Percentiles rank a stretch among this genome's conserved stretches.
Conservation (phyloP, 2,113 vertebrate species). For the Paracanthobrama guichenoti region DNA sequence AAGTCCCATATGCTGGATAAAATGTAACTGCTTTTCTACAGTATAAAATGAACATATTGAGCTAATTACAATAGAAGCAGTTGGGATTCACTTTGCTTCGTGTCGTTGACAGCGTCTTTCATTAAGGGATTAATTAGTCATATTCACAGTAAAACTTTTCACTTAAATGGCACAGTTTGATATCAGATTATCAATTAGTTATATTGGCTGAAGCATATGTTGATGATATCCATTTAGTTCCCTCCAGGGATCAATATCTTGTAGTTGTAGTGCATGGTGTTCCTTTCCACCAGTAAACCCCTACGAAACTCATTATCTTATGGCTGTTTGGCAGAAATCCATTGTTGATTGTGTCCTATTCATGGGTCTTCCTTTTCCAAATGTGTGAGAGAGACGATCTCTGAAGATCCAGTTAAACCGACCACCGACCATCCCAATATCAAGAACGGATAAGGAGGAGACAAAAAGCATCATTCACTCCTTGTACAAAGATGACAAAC, state of each 20-base stretch:
- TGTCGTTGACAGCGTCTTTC: not conserved
- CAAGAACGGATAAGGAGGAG: not conserved
- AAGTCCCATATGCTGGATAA: not conserved
- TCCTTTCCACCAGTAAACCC: not conserved
- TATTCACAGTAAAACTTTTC: not conserved
- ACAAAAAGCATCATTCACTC: not conserved
- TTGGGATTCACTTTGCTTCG: not conserved
- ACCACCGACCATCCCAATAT: conserved; percentile 34
- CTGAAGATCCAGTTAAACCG: conserved; percentile 60
- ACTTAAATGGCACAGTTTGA: not conserved
- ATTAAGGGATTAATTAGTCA: conserved; percentile 11
- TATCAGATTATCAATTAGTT: not conserved
- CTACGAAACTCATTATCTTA: conserved; percentile 9
- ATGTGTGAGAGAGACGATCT: not conserved
- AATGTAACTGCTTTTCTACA: not conserved
- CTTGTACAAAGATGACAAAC: not conserved
- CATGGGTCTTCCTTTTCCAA: not conserved
- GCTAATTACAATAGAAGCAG: not conserved
- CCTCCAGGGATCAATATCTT: conserved; percentile 13
- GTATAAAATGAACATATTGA: not conserved
- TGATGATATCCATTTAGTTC: conserved; percentile 6
- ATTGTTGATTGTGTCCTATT: not conserved
- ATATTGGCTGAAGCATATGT: conserved; percentile 1
- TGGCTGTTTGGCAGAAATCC: conserved; percentile 12
- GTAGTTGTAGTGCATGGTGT: not conserved